These are phyloP conservation scores for Zootermopsis nevadensis DNA, from an alignment of 2,888 invertebrate genomes.

Conservation along the genomic window DNA sequence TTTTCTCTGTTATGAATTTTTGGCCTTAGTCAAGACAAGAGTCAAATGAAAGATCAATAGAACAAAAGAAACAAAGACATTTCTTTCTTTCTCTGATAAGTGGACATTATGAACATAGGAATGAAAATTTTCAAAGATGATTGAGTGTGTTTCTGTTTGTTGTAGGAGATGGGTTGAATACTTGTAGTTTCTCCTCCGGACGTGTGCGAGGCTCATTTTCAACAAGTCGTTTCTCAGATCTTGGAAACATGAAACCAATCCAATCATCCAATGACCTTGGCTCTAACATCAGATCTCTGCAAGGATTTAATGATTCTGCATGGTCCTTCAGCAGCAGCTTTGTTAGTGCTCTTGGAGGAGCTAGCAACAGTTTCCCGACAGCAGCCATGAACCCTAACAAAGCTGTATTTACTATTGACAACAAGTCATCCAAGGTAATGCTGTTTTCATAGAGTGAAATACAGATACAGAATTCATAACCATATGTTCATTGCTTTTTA, in stretches of 20 bases:
- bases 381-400: constrained; percentile 72
- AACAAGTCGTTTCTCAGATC: constrained; percentile 55
- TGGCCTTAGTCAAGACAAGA: too few relatives aligned
- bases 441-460: too few relatives aligned
- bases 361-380: constrained; percentile 60
- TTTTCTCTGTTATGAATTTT: too few relatives aligned
- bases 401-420: constrained; percentile 75
- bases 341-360: constrained; percentile 50
- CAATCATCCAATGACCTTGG: constrained; percentile 41
- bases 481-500: too few relatives aligned
- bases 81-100: too few relatives aligned
- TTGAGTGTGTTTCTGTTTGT: background rate
- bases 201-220: constrained; percentile 51
- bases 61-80: too few relatives aligned
- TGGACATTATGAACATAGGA: too few relatives aligned
- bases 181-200: constrained; percentile 60
- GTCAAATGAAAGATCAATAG: too few relatives aligned
- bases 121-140: background rate
- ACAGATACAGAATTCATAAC: too few relatives aligned
- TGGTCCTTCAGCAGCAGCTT: constrained; percentile 55
- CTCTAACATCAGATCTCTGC: constrained; percentile 43
- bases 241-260: constrained; percentile 58
- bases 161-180: constrained; percentile 59
- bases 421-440: constrained; percentile 70
- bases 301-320: constrained; percentile 55